Evolutionary conservation across 2,113 vertebrate species (phyloP).

Genomic region (Sylvilagus bachmani): DNA sequence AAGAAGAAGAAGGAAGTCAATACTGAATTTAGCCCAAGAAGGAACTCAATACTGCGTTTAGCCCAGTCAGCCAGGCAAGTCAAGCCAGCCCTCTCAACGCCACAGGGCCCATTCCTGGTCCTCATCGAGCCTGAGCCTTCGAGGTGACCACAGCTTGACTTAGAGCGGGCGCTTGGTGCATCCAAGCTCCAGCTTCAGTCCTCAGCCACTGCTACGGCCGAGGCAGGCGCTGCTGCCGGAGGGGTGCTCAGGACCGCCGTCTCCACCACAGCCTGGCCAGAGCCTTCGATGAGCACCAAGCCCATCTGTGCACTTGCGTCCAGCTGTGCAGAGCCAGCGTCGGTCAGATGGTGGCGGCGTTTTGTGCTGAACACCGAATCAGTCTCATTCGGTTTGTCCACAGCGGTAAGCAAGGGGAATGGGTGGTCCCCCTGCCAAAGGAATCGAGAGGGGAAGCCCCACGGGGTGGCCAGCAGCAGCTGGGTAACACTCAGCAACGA

Average conservation of each 20-base stretch:
- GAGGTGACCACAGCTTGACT: neutral
- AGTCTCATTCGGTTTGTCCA: neutral
- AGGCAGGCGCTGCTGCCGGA: neutral
- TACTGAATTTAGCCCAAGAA: too few relatives aligned
- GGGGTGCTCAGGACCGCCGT: neutral
- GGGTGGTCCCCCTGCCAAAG: neutral
- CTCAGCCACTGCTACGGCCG: neutral
- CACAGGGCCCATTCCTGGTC: neutral
- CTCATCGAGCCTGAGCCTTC: neutral
- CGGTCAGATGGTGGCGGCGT: too few relatives aligned
- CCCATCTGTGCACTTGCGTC: neutral
- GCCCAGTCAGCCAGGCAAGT: neutral
- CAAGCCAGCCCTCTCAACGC: neutral
- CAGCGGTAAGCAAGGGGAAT: neutral
- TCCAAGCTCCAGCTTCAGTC: neutral
- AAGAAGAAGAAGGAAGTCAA: too few relatives aligned
- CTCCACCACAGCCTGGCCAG: neutral
- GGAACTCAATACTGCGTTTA: neutral
- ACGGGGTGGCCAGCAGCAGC: neutral
- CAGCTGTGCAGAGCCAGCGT: neutral
- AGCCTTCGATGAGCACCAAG: neutral
- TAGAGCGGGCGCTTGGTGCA: neutral
- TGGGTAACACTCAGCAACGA: neutral
- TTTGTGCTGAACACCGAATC: neutral
- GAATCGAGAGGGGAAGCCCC: neutral